Evolutionary conservation across 2,113 vertebrate species (phyloP), one percentile per base, ranked within the genome.

Genomic region (Phalacrocorax pelagicus): DNA sequence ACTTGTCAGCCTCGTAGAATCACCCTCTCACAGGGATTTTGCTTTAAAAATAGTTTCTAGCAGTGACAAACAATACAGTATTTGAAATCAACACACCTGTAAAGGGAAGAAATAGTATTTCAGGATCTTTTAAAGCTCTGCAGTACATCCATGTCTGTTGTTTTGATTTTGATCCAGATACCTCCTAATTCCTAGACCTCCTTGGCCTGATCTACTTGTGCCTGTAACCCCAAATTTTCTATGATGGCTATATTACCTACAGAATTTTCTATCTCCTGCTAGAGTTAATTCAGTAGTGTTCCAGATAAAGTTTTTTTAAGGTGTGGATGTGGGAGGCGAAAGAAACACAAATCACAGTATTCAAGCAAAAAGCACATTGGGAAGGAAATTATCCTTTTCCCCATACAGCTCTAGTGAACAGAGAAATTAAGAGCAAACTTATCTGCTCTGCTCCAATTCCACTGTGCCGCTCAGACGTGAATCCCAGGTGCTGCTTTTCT

Each of bases 401-500:
- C 4, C 5, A 29, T 46, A 36, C 78, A 65, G 54, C 42, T 44
- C 47, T 62, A 24, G 17, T 32, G n/a, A 51, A 55, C 14, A 46
- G 61, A 69, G 49, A 95, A 96, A 96, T 96, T 79, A 94, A 91
- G 91, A 96, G 66, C 67, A 51, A 96, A 92, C 55, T 66, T 88
- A 92, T 86, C 89, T 92, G 92, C 90, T 94, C 73, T 73, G 73
- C 88, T 95, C 81, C 90, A 97, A 21, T 95, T 95, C 89, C 58
- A 65, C 78, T 9, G 70, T 88, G 83, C 58, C 32, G 4, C 83
- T 97, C 73, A 72, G 66, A 85, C 85, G 84, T 32, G 65, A 80
- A 82, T 80, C 79, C 71, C 94, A 96, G 94, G 78, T 88, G 84
- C 89, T 94, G 73, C 52, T 81, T 96, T 96, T 96, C 94, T 94